These are phyloP conservation scores for Gobius niger DNA, from an alignment of 2,113 vertebrate species.

Conservation along the genomic window DNA sequence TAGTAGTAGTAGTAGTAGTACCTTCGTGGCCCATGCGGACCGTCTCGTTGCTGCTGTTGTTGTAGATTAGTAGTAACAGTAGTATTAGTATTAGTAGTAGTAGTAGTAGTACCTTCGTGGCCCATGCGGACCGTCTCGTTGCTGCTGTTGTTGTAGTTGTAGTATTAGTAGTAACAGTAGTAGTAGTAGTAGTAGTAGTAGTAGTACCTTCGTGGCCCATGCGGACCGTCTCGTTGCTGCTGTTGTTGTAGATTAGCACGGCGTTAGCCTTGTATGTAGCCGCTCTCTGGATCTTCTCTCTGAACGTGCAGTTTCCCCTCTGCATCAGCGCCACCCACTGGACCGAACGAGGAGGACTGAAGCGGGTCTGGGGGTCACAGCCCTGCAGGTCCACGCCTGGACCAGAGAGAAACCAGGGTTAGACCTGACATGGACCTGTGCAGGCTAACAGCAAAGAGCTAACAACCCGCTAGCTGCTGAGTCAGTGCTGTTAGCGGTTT, in stretches of 20 bases:
- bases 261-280: conserved; percentile 90
- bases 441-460: no score
- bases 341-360: conserved; percentile 86
- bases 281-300: conserved; percentile 94
- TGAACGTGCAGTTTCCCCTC: conserved; percentile 95
- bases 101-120: no score
- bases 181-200: not conserved
- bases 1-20: conserved; percentile 45
- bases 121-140: no score
- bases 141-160: not conserved
- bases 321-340: conserved; percentile 96
- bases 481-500: no score
- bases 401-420: conserved; percentile 4
- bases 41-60: conserved; percentile 88
- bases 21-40: conserved; percentile 98
- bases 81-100: no score
- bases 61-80: conserved; percentile 87
- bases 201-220: conserved; percentile 94
- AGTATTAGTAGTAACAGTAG: not conserved
- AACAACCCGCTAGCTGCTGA: no score
- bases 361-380: conserved; percentile 90
- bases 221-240: conserved; percentile 88
- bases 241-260: conserved; percentile 96
- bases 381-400: conserved; percentile 85
- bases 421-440: conserved; percentile 14